Evolutionary conservation across 2,797 vertebrate species (phyloP).

Genomic region (Cryptoprocta ferox): DNA sequence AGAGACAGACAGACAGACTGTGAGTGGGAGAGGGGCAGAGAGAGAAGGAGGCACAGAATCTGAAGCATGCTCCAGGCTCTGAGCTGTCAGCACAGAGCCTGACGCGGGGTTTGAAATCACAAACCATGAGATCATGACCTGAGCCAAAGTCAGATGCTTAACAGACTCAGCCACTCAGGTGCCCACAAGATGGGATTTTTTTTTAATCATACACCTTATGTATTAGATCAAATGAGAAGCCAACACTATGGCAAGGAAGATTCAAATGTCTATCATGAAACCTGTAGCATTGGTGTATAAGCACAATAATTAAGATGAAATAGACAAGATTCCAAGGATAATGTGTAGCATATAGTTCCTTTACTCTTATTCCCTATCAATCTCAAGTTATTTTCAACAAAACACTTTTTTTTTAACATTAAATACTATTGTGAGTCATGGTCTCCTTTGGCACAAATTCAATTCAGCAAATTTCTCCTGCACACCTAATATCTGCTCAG

Average conservation of each 20-base stretch:
- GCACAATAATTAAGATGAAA: not conserved
- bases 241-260: not conserved
- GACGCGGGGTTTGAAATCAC: no score
- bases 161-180: no score
- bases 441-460: not conserved
- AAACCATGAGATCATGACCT: no score
- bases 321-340: slow-evolving; percentile 17
- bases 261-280: not conserved
- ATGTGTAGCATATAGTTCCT: not conserved
- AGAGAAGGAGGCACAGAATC: no score
- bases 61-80: no score
- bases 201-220: not conserved
- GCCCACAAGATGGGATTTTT: no score
- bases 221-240: not conserved
- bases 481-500: not conserved
- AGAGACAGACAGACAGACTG: no score
- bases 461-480: slow-evolving; percentile 20
- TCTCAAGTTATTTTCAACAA: slow-evolving; percentile 7
- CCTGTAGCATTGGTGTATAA: not conserved
- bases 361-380: not conserved
- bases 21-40: no score
- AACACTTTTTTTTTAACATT: not conserved
- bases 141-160: no score
- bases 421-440: not conserved
- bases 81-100: no score